Conservation (phyloP, 2,888 invertebrate genomes). For the Magallana nippona region DNA sequence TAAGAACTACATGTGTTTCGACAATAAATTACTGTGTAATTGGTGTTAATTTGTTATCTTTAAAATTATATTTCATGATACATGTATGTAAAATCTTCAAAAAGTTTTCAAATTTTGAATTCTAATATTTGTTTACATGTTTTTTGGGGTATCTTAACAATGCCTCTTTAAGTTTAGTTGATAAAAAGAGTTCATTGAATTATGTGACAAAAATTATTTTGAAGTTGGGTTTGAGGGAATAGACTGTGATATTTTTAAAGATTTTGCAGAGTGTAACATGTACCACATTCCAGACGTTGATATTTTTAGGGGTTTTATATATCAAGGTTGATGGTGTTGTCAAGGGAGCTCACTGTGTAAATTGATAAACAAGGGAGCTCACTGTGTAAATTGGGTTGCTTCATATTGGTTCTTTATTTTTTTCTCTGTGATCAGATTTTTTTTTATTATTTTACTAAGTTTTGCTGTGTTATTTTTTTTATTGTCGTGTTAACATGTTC, state of each 20-base stretch:
- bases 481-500: conserved; percentile 27
- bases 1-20: no score
- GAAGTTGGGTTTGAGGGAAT: neutral
- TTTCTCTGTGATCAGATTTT: conserved; percentile 28
- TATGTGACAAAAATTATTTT: no score
- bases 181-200: no score
- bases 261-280: neutral
- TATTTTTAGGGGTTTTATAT: neutral
- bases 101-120: no score
- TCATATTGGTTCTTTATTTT: conserved; percentile 21
- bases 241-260: conserved; percentile 10
- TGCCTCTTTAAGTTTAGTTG: no score
- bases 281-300: conserved; percentile 6
- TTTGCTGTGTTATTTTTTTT: conserved; percentile 29
- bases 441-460: conserved; percentile 22
- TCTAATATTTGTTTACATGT: no score
- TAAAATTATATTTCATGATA: no score
- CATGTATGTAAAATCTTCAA: no score
- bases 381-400: conserved; percentile 27
- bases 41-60: no score
- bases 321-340: neutral
- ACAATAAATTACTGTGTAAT: no score
- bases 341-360: no score
- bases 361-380: neutral
- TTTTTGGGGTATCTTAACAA: no score